Conservation (phyloP, 2,888 invertebrate species). For the Heliconius aoede region DNA sequence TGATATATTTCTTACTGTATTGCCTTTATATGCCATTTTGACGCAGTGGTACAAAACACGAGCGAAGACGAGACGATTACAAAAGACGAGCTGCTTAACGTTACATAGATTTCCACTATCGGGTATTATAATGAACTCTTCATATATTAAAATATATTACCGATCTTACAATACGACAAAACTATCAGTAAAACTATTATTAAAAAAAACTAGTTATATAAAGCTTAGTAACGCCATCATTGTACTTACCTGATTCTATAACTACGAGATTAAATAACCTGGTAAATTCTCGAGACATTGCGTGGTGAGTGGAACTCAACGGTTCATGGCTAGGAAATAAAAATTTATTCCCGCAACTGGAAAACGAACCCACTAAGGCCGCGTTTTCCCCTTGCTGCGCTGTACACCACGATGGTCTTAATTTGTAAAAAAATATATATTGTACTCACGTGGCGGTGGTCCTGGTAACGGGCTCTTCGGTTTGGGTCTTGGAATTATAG, state of each 20-base stretch:
- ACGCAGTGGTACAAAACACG: too few relatives aligned
- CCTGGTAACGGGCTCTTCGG: constrained; percentile 19
- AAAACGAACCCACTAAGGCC: too few relatives aligned
- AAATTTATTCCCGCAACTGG: not conserved
- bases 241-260: too few relatives aligned
- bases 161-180: not conserved
- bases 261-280: too few relatives aligned
- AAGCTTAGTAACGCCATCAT: too few relatives aligned
- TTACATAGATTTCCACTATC: not conserved
- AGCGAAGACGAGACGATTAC: too few relatives aligned
- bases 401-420: not conserved
- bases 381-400: too few relatives aligned
- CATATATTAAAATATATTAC: not conserved
- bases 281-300: too few relatives aligned
- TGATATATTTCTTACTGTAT: not conserved
- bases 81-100: not conserved
- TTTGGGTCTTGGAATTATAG: constrained; percentile 4
- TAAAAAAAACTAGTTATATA: too few relatives aligned
- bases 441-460: constrained; percentile 67
- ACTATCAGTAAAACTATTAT: too few relatives aligned
- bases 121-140: not conserved
- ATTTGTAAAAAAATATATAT: not conserved
- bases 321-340: not conserved
- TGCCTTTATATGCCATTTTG: not conserved
- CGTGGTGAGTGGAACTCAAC: too few relatives aligned